Base-by-base conservation (phyloP, 2,797 vertebrate species). In the Gadopsis bispinosus region DNA sequence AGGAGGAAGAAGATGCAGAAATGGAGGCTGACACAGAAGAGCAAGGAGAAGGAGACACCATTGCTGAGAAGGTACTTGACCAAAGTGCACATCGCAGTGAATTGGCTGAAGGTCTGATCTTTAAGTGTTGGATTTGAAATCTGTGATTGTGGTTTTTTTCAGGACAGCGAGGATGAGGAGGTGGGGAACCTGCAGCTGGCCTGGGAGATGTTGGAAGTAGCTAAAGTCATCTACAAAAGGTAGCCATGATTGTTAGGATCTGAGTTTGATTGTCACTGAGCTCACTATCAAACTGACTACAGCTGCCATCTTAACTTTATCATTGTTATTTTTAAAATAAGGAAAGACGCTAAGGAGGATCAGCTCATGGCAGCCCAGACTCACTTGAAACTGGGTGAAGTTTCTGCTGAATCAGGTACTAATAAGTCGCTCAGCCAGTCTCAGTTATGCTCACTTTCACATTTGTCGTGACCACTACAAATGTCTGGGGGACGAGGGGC, bases 151-250 rank as follows among this genome's bases (percentile, higher is more conserved):
- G 8, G 26, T 26, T 26, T 73, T 35, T 50, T 26, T 79, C 90
- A 97, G 96, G 97, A 97, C 79, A 96, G 95, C 29, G 97, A 98
- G 16, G 94, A 95, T 0, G 93, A 94, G 45, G 98, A 98, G 85
- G 95, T 99, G 88, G 98, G 97, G 12, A 99, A 98, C 89, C 95
- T 99, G 81, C 98, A 99, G 90, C 92, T 99, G 77, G 97, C 98
- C 77, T 99, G 98, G 98, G 98, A 99, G 93, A 98, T 99, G 97
- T 70, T 99, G 89, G 98, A 99, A 87, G 93, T 99, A 9, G 97
- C 97, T 29, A 99, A 99, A 93, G 95, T 97, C 4, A 99, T 99
- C 90, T 99, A 97, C 83, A 97, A 96, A 93, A 97, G 98, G 98
- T 39, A 39, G 37, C 3, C 0, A 0, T 1, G 26, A 9, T 8